Evolutionary conservation across 2,888 invertebrate genomes (phyloP).

Genomic region (Barypeithes pellucidus): DNA sequence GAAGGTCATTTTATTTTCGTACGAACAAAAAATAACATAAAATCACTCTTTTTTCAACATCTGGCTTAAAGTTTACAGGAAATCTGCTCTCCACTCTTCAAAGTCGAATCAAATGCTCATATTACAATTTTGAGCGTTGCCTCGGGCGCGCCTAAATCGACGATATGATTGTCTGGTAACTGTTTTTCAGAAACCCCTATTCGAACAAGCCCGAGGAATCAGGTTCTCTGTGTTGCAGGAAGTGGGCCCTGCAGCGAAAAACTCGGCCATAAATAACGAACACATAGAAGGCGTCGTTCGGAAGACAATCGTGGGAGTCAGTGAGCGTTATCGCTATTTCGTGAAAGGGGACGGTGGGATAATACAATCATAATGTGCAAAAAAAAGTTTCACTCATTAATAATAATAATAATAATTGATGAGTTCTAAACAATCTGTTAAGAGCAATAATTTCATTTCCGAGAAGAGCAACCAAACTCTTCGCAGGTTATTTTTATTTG

Average conservation of each 20-base stretch:
- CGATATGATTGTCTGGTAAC: slow-evolving; percentile 1
- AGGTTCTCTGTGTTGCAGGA: slow-evolving; percentile 22
- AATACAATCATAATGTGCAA: neutral
- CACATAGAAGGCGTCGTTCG: slow-evolving; percentile 14
- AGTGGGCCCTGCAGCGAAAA: slow-evolving; percentile 13
- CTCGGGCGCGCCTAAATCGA: neutral
- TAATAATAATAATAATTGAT: no score
- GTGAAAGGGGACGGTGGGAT: neutral
- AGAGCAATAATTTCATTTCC: no score
- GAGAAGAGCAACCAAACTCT: no score
- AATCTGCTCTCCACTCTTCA: no score
- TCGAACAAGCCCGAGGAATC: slow-evolving; percentile 10
- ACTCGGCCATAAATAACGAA: slow-evolving; percentile 20
- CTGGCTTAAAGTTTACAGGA: no score
- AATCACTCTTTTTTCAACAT: no score
- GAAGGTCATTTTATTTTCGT: no score
- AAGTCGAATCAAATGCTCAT: neutral
- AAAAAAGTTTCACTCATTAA: neutral
- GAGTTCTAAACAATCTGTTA: no score
- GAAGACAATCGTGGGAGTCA: slow-evolving; percentile 25
- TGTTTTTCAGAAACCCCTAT: slow-evolving; percentile 19
- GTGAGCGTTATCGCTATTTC: slow-evolving; percentile 2
- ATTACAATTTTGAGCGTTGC: neutral
- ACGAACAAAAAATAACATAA: no score
- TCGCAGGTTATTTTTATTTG: no score